Percentiles rank a stretch among this genome's conserved stretches.
These are phyloP conservation scores for Eledona agricola DNA, from an alignment of 2,888 invertebrate genomes.

Conservation along the genomic window DNA sequence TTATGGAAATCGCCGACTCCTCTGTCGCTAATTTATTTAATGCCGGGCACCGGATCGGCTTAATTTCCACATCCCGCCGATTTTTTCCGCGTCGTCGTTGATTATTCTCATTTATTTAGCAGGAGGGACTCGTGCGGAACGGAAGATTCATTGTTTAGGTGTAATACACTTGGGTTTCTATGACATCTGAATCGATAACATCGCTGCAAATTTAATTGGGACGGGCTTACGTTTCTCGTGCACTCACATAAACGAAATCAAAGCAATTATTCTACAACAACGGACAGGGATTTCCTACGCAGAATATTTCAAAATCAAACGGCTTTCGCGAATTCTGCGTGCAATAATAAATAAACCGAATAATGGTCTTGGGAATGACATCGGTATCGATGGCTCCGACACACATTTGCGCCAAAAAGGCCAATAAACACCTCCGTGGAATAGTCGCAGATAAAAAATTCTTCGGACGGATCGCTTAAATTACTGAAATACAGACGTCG, in stretches of 20 bases:
- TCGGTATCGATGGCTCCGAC: constrained; percentile 7
- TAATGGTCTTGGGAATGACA: constrained; percentile 3
- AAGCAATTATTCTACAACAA: constrained; percentile 19
- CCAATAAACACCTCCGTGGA: constrained; percentile 18
- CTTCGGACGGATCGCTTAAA: constrained; percentile 9
- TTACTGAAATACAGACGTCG: constrained; percentile 10
- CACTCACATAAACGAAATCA: constrained; percentile 23
- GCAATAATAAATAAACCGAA: constrained; percentile 9
- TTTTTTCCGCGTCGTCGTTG: constrained; percentile 9
- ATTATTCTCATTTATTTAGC: constrained; percentile 20
- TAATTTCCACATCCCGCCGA: constrained; percentile 27
- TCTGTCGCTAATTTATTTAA: constrained; percentile 41
- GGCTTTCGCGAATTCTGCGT: constrained; percentile 9
- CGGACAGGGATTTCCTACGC: constrained; percentile 6
- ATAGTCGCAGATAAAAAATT: constrained; percentile 16
- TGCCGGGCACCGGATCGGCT: constrained; percentile 19
- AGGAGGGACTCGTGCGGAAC: constrained; percentile 5
- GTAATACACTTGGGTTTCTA: constrained; percentile 21
- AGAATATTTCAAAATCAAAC: constrained; percentile 3
- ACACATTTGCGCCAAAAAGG: constrained; percentile 5
- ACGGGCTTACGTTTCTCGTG: constrained; percentile 11
- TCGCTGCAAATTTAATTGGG: constrained; percentile 25
- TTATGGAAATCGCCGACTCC: constrained; percentile 43
- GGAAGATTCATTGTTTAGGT: constrained; percentile 20
- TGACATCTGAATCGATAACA: constrained; percentile 32